Conservation (phyloP, 2,888 invertebrate genomes). For the Troides helena region DNA sequence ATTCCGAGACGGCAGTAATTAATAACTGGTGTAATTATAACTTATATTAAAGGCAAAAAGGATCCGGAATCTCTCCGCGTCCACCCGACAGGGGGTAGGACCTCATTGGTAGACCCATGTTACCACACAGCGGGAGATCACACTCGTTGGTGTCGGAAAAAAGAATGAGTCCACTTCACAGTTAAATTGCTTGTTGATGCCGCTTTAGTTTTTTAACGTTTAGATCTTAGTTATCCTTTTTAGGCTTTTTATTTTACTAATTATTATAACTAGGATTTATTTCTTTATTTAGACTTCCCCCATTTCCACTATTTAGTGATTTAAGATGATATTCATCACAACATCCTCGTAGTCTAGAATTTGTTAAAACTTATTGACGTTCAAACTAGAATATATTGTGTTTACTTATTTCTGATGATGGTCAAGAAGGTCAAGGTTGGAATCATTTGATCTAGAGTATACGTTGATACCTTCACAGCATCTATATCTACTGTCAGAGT, state of each 20-base stretch:
- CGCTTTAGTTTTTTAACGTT: neutral
- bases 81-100: conserved; percentile 8
- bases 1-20: conserved; percentile 8
- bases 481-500: too few relatives aligned
- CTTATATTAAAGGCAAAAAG: conserved; percentile 7
- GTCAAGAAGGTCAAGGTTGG: too few relatives aligned
- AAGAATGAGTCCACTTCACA: neutral
- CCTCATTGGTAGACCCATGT: conserved; percentile 10
- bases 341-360: too few relatives aligned
- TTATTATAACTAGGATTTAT: too few relatives aligned
- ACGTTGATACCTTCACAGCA: too few relatives aligned
- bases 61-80: conserved; percentile 4
- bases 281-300: too few relatives aligned
- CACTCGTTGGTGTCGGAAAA: conserved; percentile 53
- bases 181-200: conserved; percentile 5
- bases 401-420: too few relatives aligned
- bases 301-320: too few relatives aligned
- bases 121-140: conserved; percentile 52
- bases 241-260: neutral
- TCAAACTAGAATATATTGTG: too few relatives aligned
- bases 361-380: too few relatives aligned
- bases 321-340: too few relatives aligned
- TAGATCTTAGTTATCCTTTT: neutral
- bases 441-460: too few relatives aligned
- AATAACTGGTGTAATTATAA: conserved; percentile 12